A percentile compares a stretch with the other conserved stretches of the same genome.
Conservation (phyloP, 2,888 invertebrate species). For the Hololepta plana region DNA sequence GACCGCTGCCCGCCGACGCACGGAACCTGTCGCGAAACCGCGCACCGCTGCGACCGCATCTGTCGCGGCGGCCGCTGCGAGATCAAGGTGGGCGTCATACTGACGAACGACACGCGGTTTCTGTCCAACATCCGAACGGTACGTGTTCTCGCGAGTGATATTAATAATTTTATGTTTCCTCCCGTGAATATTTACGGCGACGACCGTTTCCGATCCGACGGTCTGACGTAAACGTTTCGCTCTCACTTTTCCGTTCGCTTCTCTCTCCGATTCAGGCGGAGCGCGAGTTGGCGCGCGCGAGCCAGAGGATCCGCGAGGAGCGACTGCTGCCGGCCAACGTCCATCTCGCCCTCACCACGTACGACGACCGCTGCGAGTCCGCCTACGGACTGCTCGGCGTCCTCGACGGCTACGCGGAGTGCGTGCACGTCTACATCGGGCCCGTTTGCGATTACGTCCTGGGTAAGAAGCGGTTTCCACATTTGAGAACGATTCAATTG, state of each 20-base stretch:
- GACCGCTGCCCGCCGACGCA: not conserved
- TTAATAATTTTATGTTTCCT: not conserved
- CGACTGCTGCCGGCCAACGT: slow-evolving; percentile 39
- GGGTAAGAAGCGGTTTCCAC: slow-evolving; percentile 52
- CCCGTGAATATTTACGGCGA: too few relatives aligned
- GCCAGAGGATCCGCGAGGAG: slow-evolving; percentile 30
- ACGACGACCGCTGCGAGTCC: slow-evolving; percentile 57
- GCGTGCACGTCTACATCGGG: slow-evolving; percentile 63
- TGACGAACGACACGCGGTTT: slow-evolving; percentile 39
- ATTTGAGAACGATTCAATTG: too few relatives aligned
- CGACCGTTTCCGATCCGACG: too few relatives aligned
- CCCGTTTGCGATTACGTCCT: slow-evolving; percentile 66
- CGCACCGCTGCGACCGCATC: slow-evolving; percentile 8
- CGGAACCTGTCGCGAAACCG: not conserved
- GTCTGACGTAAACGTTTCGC: too few relatives aligned
- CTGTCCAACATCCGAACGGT: slow-evolving; percentile 31
- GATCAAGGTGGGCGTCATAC: slow-evolving; percentile 43
- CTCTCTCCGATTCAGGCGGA: slow-evolving; percentile 30
- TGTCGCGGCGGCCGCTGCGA: slow-evolving; percentile 34
- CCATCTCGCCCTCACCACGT: slow-evolving; percentile 37
- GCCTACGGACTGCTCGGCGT: slow-evolving; percentile 53
- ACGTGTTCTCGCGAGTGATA: slow-evolving; percentile 9
- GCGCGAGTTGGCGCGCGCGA: slow-evolving; percentile 43
- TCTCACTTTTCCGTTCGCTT: not conserved
- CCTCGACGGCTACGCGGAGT: slow-evolving; percentile 50